Percentiles rank a stretch among this genome's conserved stretches.
phyloP scores from a whole-genome alignment of 2,888 invertebrate genomes.

The Chaitophorus viminalis region DNA sequence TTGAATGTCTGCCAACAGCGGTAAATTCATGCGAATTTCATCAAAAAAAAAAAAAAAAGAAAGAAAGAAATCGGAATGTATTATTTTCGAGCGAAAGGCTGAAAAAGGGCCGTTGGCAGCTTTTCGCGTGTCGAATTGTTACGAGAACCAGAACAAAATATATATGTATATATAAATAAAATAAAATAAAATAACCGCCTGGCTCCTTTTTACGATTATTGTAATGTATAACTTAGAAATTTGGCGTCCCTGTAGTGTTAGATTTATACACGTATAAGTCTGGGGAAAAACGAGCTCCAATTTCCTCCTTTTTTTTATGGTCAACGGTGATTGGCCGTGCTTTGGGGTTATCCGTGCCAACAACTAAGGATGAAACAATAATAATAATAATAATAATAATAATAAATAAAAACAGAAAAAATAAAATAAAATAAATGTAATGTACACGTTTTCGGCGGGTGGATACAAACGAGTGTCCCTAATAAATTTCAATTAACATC shows the following conservation, averaged over 20 bases:
- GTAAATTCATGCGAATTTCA: slow-evolving; percentile 51
- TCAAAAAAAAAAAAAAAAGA: slow-evolving; percentile 43
- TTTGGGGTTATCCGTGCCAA: slow-evolving; percentile 61
- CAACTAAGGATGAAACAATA: slow-evolving; percentile 55
- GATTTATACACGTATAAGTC: slow-evolving; percentile 42
- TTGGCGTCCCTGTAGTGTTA: slow-evolving; percentile 39
- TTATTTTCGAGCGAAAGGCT: slow-evolving; percentile 51
- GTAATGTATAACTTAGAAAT: slow-evolving; percentile 60
- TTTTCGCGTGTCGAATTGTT: slow-evolving; percentile 58
- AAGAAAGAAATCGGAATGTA: slow-evolving; percentile 46
- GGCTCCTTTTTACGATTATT: slow-evolving; percentile 61
- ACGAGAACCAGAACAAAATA: slow-evolving; percentile 44
- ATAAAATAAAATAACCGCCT: slow-evolving; percentile 41
- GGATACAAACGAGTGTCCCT: slow-evolving; percentile 46
- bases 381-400: slow-evolving; percentile 4
- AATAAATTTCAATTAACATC: slow-evolving; percentile 62
- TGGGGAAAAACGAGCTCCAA: slow-evolving; percentile 54
- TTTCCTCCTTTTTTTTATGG: slow-evolving; percentile 57
- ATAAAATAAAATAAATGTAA: slow-evolving; percentile 58
- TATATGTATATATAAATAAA: not conserved
- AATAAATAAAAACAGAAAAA: not conserved
- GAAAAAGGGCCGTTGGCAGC: slow-evolving; percentile 58
- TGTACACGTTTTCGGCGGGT: slow-evolving; percentile 50
- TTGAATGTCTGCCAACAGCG: slow-evolving; percentile 58
- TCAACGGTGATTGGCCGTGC: slow-evolving; percentile 60